Percentiles rank a stretch among this genome's conserved stretches.
These are phyloP conservation scores for Anastrepha obliqua DNA, from an alignment of 1,140 invertebrate genomes.

Conservation along the genomic window DNA sequence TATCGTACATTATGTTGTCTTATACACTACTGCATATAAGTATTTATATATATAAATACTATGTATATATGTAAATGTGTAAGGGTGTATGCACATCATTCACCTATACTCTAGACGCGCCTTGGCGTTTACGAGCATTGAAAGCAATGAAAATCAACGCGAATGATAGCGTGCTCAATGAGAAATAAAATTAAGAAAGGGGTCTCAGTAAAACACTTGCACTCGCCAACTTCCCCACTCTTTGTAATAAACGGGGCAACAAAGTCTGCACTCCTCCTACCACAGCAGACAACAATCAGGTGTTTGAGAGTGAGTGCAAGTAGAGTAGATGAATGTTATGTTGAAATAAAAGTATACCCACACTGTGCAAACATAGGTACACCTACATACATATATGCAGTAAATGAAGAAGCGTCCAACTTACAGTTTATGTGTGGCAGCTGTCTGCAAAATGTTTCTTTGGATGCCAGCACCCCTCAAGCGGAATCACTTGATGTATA, in stretches of 20 bases:
- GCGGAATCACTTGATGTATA: neutral
- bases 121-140: constrained; percentile 32
- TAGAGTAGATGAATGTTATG: neutral
- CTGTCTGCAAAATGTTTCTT: constrained; percentile 15
- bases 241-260: neutral
- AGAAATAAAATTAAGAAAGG: constrained; percentile 45
- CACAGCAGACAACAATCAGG: neutral
- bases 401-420: neutral
- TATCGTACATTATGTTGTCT: neutral
- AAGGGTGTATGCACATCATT: neutral
- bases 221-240: neutral
- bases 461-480: neutral
- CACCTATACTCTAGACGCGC: neutral
- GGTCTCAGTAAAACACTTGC: constrained; percentile 24
- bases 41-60: neutral
- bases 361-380: neutral
- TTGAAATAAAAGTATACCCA: neutral
- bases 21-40: no score
- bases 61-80: neutral
- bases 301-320: neutral
- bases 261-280: neutral
- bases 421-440: neutral
- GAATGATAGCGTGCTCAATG: constrained; percentile 49
- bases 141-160: constrained; percentile 46
- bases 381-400: neutral